These are phyloP conservation scores for Athripsodes cinereus DNA, from an alignment of 2,888 invertebrate species.

Conservation along the genomic window DNA sequence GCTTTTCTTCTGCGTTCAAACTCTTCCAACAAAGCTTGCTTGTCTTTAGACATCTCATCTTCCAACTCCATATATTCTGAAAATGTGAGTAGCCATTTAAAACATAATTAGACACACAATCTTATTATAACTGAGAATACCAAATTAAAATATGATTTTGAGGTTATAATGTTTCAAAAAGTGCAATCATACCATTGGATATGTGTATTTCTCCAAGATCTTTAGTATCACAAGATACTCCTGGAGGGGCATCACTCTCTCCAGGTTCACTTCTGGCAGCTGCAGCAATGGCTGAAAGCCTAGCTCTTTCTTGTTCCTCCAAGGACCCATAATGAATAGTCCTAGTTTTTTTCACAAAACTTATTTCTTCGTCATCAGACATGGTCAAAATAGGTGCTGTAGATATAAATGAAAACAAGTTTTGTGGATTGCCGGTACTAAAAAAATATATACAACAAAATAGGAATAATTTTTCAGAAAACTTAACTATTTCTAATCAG, in stretches of 20 bases:
- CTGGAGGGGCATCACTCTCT: conserved; percentile 42
- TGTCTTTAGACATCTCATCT: conserved; percentile 80
- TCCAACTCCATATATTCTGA: conserved; percentile 80
- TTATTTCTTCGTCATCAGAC: conserved; percentile 81
- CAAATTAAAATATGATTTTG: not conserved
- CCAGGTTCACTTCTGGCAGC: conserved; percentile 52
- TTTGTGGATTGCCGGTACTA: too few relatives aligned
- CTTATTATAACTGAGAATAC: not conserved
- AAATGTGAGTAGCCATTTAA: not conserved
- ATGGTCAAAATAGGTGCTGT: conserved; percentile 36
- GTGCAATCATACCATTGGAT: conserved; percentile 49
- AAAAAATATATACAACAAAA: too few relatives aligned
- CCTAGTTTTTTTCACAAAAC: conserved; percentile 60
- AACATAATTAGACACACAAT: not conserved
- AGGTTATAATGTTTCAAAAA: not conserved
- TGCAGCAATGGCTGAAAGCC: conserved; percentile 53
- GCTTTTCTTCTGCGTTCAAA: conserved; percentile 92
- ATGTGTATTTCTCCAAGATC: conserved; percentile 52
- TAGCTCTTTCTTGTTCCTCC: conserved; percentile 74
- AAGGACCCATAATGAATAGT: conserved; percentile 42
- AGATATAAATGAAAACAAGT: too few relatives aligned
- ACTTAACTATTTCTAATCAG: too few relatives aligned
- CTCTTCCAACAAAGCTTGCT: conserved; percentile 88
- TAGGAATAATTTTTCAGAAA: too few relatives aligned
- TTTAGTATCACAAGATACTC: conserved; percentile 45